Percentiles rank a stretch among this genome's conserved stretches.
Conservation (phyloP, 2,888 invertebrate genomes). For the Unio delphinus region DNA sequence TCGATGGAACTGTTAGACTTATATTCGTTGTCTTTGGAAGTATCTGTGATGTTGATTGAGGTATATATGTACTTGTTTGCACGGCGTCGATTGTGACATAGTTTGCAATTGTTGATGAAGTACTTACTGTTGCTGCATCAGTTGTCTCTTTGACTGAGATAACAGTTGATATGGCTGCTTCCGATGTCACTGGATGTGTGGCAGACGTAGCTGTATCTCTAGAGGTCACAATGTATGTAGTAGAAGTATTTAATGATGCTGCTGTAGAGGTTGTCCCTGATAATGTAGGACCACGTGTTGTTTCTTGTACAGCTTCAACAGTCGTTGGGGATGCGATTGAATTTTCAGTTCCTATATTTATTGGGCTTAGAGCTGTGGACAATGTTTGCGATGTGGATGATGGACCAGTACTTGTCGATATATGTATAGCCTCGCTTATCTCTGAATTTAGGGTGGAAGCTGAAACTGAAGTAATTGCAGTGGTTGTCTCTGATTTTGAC, state of each 20-base stretch:
- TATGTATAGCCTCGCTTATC: neutral
- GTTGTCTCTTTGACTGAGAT: neutral
- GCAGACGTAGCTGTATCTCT: neutral
- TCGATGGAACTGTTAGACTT: neutral
- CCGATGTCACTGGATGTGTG: slow-evolving; percentile 1
- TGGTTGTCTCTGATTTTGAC: neutral
- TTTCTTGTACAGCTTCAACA: too few relatives aligned
- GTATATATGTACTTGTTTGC: too few relatives aligned
- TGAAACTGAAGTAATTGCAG: neutral
- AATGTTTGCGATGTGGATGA: neutral
- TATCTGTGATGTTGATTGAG: slow-evolving; percentile 1
- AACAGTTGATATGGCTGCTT: slow-evolving; percentile 4
- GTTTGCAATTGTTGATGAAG: neutral
- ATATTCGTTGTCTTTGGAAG: neutral
- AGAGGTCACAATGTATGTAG: too few relatives aligned
- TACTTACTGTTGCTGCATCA: neutral
- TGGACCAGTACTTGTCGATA: neutral
- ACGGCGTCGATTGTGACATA: too few relatives aligned
- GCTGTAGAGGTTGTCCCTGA: too few relatives aligned
- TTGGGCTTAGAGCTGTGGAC: neutral
- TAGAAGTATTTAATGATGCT: too few relatives aligned
- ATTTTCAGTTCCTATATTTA: neutral
- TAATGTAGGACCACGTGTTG: too few relatives aligned
- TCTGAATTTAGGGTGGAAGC: neutral
- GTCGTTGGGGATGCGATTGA: neutral